phyloP scores from a whole-genome alignment of 2,888 invertebrate genomes.

The Zygothrica quintamaculata region DNA sequence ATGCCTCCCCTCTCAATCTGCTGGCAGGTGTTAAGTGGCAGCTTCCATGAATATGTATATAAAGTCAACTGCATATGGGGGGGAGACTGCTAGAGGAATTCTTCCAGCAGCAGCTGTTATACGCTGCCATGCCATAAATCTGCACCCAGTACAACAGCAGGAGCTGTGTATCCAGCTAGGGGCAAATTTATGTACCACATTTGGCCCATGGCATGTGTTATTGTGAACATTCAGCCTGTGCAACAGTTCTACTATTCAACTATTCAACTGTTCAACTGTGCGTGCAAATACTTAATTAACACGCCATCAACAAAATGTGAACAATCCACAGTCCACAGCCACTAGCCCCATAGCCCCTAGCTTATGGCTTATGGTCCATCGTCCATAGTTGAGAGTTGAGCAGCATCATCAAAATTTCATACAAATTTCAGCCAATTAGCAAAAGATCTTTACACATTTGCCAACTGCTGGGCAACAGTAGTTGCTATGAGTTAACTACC shows the following conservation, averaged over 20 bases:
- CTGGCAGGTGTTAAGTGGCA: conserved; percentile 35
- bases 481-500: neutral
- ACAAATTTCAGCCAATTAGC: conserved; percentile 51
- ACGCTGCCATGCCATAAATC: conserved; percentile 49
- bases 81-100: conserved; percentile 15
- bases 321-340: conserved; percentile 9
- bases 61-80: neutral
- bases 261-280: conserved; percentile 49
- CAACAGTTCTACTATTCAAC: conserved; percentile 29
- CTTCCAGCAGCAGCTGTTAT: conserved; percentile 47
- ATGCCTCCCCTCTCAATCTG: neutral
- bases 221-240: conserved; percentile 13
- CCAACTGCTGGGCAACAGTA: neutral
- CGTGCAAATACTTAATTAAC: conserved; percentile 72
- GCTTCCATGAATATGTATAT: conserved; percentile 4
- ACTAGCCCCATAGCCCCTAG: too few relatives aligned
- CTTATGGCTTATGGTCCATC: too few relatives aligned
- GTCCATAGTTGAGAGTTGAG: neutral
- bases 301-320: conserved; percentile 58
- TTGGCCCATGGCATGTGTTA: conserved; percentile 30
- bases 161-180: too few relatives aligned
- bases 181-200: conserved; percentile 55
- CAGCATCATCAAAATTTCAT: conserved; percentile 18
- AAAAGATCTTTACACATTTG: neutral
- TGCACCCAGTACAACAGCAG: conserved; percentile 27